Base-by-base conservation (phyloP, 1,140 invertebrate genomes). In the Heliothis subflexa region DNA sequence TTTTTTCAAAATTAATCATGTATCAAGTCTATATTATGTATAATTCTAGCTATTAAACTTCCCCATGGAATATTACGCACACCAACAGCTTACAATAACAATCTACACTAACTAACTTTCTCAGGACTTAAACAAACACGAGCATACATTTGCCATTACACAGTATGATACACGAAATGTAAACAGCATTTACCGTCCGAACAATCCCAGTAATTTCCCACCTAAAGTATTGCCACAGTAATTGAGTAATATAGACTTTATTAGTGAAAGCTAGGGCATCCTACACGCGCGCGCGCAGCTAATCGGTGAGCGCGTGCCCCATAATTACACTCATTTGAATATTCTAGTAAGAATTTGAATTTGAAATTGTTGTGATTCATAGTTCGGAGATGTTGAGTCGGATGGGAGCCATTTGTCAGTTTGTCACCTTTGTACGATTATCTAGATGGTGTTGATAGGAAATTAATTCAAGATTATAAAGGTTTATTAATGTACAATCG, bases 291-390 rank as follows among this genome's bases (percentile, higher is more conserved):
- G 45, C 70, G 45, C 68, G 16, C 33, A 49, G 64, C 78, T 79
- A 68, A 74, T 76, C 64, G 55, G 16, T 33, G 40, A 16, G 64
- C 75, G 77, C 74, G 50, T 28, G 70, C 83, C 52, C 61, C 81
- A 83, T 85, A 89, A 88, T 87, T 88, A 88, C 80, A 73, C 80
- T 81, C 71, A 89, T 89, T 86, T 89, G 87, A 87, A 89, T 88
- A 89, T 84, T 84, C 83, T 73, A 55, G 55, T 75, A 80, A 57
- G 72, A 86, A 88, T 88, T 88, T 85, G 79, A 88, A 88, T 87
- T 82, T 85, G 81, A 86, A 82, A 88, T 85, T 78, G 73, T 82
- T 57, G 75, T 88, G 83, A 85, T 82, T 86, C 83, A 86, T 81
- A 61, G 57, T 47, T 50, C 47, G 47, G 10, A 25, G 40, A 59